Base-by-base conservation (phyloP, 2,888 invertebrate species). In the Philhelius pedissequus region DNA sequence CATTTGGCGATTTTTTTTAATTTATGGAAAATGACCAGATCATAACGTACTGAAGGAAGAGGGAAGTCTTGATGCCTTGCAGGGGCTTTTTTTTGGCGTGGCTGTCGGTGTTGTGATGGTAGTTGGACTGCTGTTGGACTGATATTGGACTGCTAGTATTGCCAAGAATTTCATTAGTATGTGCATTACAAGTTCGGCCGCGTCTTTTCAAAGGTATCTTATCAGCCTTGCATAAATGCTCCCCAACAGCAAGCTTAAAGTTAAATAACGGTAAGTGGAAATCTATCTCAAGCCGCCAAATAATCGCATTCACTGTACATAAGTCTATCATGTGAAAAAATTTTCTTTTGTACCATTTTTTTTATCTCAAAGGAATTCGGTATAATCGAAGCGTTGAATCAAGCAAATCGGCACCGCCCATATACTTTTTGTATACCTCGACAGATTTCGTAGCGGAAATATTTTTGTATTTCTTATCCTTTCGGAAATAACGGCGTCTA, bases 351-450 rank as follows among this genome's bases (percentile, higher is more conserved):
- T 75, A 66, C 35, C 35, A 35, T 13, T 35, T 11, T 35, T 75
- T 74, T 15, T 73, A 75, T 25, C 76, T 45, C 40, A 86, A 40
- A n/a, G 52, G 71, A 66, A 80, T 77, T 35, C 76, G 56, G 56
- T 83, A 82, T 30, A 66, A 35, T 11, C 80, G 80, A 7, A 81
- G 58, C 73, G 80, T 70, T 7, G 64, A 62, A 70, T 86, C 69
- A 3, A 77, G n/a, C 50, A 43, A 77, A 58, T 32, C 30, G 2
- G 2, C 30, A 8, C 30, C 30, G 7, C 8, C 30, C 8, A 76
- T 80, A 56, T 69, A 50, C 40, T 73, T n/a, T 48, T 78, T 70
- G 35, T 70, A 77, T n/a, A n/a, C n/a, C n/a, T n/a, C 25, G 1
- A 79, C 45, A 38, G 79, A 30, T 56, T 68, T 15, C 22, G 66